These are phyloP conservation scores for Phyllotreta striolata DNA, from an alignment of 2,888 invertebrate species.

Conservation along the genomic window DNA sequence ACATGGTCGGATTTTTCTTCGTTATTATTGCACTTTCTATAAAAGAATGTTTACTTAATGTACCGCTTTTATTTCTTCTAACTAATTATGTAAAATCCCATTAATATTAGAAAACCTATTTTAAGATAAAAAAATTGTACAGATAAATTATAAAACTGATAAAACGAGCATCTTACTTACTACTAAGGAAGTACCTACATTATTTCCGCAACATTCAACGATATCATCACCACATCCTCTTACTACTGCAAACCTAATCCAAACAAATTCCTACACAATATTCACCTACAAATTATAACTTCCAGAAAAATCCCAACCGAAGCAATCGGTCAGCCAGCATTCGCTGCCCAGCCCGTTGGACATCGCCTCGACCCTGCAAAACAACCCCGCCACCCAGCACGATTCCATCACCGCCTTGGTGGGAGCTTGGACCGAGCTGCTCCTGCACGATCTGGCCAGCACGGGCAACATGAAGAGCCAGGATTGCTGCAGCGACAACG, in stretches of 20 bases:
- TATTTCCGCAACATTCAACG: too few species aligned
- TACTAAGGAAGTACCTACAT: too few species aligned
- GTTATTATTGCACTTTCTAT: neutral
- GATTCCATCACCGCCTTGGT: slow-evolving; percentile 80
- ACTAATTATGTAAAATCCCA: too few species aligned
- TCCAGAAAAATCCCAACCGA: slow-evolving; percentile 62
- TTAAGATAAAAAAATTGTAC: too few species aligned
- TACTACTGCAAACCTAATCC: too few species aligned
- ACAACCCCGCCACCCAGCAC: slow-evolving; percentile 68
- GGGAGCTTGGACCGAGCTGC: slow-evolving; percentile 81
- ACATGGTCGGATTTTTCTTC: neutral
- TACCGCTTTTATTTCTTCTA: neutral
- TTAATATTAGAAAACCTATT: too few species aligned
- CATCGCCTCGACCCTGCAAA: slow-evolving; percentile 68
- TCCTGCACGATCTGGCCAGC: slow-evolving; percentile 75
- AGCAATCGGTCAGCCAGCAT: slow-evolving; percentile 65
- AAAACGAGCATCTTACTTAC: too few species aligned
- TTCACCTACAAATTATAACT: neutral
- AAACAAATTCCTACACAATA: too few species aligned
- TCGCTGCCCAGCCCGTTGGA: slow-evolving; percentile 69
- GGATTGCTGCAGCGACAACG: slow-evolving; percentile 59
- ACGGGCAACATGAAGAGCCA: slow-evolving; percentile 69
- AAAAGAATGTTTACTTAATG: neutral
- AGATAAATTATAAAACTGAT: too few species aligned
- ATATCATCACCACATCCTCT: too few species aligned